These are phyloP conservation scores for Scaptomyza polygonia DNA, from an alignment of 2,888 invertebrate genomes.

Conservation along the genomic window DNA sequence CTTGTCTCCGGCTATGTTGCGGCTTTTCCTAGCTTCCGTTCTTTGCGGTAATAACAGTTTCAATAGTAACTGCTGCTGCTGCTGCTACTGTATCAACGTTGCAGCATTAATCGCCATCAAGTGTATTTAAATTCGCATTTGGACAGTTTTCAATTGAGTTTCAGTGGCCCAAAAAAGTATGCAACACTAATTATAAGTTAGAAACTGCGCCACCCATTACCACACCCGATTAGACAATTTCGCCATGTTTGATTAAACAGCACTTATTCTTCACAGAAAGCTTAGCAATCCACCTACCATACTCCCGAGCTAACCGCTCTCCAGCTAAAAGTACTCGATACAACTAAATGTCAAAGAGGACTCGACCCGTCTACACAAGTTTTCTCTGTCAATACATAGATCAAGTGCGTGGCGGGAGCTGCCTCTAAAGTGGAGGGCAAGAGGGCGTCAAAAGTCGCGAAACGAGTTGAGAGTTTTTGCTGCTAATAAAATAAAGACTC, in stretches of 20 bases:
- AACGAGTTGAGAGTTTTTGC: constrained; percentile 43
- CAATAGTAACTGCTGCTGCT: constrained; percentile 19
- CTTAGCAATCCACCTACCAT: neutral
- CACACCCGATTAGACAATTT: constrained; percentile 47
- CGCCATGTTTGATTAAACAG: constrained; percentile 64
- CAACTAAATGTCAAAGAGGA: constrained; percentile 42
- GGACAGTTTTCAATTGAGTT: constrained; percentile 63
- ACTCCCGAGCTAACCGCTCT: neutral
- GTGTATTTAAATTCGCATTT: constrained; percentile 70
- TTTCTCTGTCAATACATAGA: constrained; percentile 35
- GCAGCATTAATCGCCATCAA: constrained; percentile 71
- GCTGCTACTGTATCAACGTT: constrained; percentile 40
- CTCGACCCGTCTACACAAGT: constrained; percentile 26
- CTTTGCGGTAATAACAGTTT: constrained; percentile 47
- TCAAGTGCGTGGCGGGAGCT: constrained; percentile 7
- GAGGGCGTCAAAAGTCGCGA: constrained; percentile 47
- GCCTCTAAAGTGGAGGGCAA: neutral
- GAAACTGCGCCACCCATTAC: constrained; percentile 19
- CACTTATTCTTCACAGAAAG: constrained; percentile 25
- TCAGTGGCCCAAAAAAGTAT: constrained; percentile 41
- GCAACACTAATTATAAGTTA: constrained; percentile 64
- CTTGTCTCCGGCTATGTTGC: constrained; percentile 22
- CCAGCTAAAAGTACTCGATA: constrained; percentile 43
- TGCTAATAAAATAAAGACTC: constrained; percentile 68
- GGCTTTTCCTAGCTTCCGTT: constrained; percentile 28